A percentile compares a stretch with the other conserved stretches of the same genome.
phyloP scores from a whole-genome alignment of 2,797 vertebrate genomes.

The Enteromius unitaeniatus region DNA sequence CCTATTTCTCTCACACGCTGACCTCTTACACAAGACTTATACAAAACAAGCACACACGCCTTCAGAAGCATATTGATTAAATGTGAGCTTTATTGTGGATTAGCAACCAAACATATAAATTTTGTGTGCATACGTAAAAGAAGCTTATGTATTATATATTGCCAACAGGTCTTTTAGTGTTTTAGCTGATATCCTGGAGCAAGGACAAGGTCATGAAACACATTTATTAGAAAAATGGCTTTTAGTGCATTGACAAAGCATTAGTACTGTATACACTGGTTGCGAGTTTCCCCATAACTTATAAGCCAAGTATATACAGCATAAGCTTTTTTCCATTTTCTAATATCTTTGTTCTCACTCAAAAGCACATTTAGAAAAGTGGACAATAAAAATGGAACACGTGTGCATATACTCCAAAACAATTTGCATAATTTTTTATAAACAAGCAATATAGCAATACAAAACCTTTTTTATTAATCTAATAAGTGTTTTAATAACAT shows the following conservation, averaged over 20 bases:
- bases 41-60: constrained; percentile 14
- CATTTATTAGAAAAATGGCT: not conserved
- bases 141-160: not conserved
- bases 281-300: not conserved
- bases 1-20: constrained; percentile 34
- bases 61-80: constrained; percentile 10
- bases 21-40: constrained; percentile 40
- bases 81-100: constrained; percentile 1
- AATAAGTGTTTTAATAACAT: not conserved
- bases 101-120: not conserved
- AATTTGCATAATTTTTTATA: not conserved
- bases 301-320: not conserved
- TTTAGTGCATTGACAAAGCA: not conserved
- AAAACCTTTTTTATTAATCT: not conserved
- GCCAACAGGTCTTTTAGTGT: not conserved
- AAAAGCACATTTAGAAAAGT: not conserved
- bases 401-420: not conserved
- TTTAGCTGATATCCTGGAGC: not conserved
- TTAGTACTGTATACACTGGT: not conserved
- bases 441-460: not conserved
- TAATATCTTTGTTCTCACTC: not conserved
- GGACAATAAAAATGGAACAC: not conserved
- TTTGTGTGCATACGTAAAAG: not conserved
- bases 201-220: not conserved
- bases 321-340: constrained; percentile 2